A percentile compares a stretch with the other conserved stretches of the same genome.
Evolutionary conservation across 2,888 invertebrate species (phyloP).

Genomic region (Seira sanloemensis): DNA sequence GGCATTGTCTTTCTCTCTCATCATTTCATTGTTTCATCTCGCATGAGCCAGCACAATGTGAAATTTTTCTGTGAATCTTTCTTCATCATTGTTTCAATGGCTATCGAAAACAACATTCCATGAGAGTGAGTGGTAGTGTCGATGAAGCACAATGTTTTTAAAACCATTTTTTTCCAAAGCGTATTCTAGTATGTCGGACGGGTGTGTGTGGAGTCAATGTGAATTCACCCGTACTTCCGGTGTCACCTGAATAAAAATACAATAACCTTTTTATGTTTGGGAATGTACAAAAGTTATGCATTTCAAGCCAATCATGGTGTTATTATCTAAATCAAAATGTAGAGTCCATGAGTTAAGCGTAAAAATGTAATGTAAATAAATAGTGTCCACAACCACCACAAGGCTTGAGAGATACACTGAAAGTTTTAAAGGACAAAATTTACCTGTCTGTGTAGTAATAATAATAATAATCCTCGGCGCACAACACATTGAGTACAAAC

Average conservation of each 20-base stretch:
- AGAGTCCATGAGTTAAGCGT: slow-evolving; percentile 12
- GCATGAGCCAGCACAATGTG: neutral
- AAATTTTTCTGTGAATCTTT: neutral
- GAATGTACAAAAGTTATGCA: neutral
- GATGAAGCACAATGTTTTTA: neutral
- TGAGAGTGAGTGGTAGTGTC: neutral
- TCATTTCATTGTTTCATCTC: neutral
- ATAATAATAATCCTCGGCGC: too few species aligned
- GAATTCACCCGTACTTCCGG: slow-evolving; percentile 62
- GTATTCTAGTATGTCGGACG: neutral
- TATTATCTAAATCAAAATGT: too few species aligned
- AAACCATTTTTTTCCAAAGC: neutral
- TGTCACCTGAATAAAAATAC: slow-evolving; percentile 47
- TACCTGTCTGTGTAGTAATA: too few species aligned
- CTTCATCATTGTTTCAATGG: slow-evolving; percentile 39
- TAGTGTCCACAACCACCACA: too few species aligned
- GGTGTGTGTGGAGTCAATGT: slow-evolving; percentile 40
- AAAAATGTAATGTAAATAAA: too few species aligned
- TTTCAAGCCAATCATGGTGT: neutral
- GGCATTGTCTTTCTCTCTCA: neutral
- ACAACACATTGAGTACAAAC: too few species aligned
- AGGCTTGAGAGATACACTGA: too few species aligned
- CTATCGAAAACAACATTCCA: slow-evolving; percentile 9
- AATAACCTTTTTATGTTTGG: slow-evolving; percentile 26
- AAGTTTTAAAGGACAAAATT: too few species aligned